Evolutionary conservation across 2,113 vertebrate species (phyloP).

Genomic region (Micromys minutus): DNA sequence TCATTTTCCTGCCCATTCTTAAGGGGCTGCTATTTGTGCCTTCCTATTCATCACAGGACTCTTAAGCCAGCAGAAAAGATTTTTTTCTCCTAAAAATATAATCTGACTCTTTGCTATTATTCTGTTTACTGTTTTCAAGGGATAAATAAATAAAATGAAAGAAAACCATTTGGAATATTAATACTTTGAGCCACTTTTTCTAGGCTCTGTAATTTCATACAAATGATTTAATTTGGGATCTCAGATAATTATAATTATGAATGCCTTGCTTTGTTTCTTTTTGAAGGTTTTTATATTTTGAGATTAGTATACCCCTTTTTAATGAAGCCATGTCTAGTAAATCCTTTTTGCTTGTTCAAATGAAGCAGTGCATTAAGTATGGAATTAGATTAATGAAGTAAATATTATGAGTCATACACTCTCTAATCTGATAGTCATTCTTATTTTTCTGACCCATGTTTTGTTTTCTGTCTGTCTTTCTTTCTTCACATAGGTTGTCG

Average conservation of each 20-base stretch:
- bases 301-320: background rate
- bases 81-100: background rate
- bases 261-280: background rate
- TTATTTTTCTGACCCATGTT: constrained; percentile 61
- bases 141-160: constrained; percentile 42
- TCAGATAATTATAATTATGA: background rate
- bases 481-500: constrained; percentile 76
- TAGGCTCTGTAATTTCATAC: background rate
- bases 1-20: background rate
- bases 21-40: background rate
- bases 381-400: constrained; percentile 70
- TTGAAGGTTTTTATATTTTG: constrained; percentile 33
- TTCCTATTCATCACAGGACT: background rate
- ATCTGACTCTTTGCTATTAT: background rate
- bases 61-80: background rate
- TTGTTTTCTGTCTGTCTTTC: constrained; percentile 68
- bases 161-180: constrained; percentile 37
- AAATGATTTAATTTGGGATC: background rate
- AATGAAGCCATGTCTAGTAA: constrained; percentile 17
- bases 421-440: constrained; percentile 58
- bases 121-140: constrained; percentile 30
- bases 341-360: constrained; percentile 60
- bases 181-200: background rate
- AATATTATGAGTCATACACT: constrained; percentile 69
- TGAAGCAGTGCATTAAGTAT: constrained; percentile 43